Base-by-base conservation (phyloP, 53 echinoderm and acorn worm genomes). In the Astropecten irregularis region DNA sequence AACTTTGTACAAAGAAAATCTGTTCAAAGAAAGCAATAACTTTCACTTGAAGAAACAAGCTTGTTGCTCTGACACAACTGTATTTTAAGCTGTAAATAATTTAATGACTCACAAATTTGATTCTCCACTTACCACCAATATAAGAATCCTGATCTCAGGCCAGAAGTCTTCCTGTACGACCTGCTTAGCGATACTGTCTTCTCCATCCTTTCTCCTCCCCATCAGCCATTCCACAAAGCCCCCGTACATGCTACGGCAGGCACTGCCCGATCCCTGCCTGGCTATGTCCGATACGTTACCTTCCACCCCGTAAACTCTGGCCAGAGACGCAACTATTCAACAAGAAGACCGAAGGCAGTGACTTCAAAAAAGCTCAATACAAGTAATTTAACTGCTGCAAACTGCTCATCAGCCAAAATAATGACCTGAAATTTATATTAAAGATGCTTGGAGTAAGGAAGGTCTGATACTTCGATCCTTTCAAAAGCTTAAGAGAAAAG, bases 201-300 rank as follows among this genome's bases (percentile, higher is more conserved):
- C 82, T 2, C 97, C 94, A 19, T 76, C 29, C 47, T 70, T 82
- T 15, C 64, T 64, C 18, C 66, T 61, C 59, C 97, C 97, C 76
- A 87, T 92, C 66, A 87, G 83, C 97, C 97, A 96, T 49, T 89
- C 84, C 40, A 96, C 97, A 46, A 94, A 91, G 6, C 97, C 97
- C n/a, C 97, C 97, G 53, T 92, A 89, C 70, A 96, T 87, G 37
- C 97, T 96, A 15, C 92, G 90, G 32, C 92, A 92, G 22, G 92
- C 92, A 63, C 95, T 95, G 51, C 97, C 97, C 10, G 95, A 95
- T 54, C 95, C 95, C 57, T 91, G 90, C 52, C 97, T 81, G 22
- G 97, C 94, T 4, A 96, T 96, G 73, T 96, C 94, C 4, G 97
- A 91, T 22, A 96, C 90, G 27, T 93, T 93, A 63, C 97, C 97